Conservation (phyloP, 1,140 invertebrate genomes). For the Drosophila yakuba region DNA sequence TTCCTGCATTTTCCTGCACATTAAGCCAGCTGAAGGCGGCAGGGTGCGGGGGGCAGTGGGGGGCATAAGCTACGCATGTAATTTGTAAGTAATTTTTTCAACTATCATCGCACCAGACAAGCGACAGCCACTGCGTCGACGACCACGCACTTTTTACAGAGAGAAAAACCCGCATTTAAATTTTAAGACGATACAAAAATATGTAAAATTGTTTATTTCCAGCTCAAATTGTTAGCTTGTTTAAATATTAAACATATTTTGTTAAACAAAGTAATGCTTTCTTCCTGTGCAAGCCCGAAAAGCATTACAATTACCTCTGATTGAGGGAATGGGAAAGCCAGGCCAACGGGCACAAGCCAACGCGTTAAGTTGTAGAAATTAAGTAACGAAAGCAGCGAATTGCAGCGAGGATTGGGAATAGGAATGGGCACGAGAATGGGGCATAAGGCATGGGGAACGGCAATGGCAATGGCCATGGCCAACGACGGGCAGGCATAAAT, state of each 20-base stretch:
- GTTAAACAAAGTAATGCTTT: not conserved
- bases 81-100: slow-evolving; percentile 83
- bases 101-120: slow-evolving; percentile 73
- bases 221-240: too few relatives aligned
- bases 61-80: slow-evolving; percentile 81
- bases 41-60: slow-evolving; percentile 21
- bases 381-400: slow-evolving; percentile 80
- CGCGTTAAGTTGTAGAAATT: slow-evolving; percentile 71
- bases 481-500: slow-evolving; percentile 72
- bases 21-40: slow-evolving; percentile 75
- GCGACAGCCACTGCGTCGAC: slow-evolving; percentile 45
- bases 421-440: slow-evolving; percentile 24
- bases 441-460: slow-evolving; percentile 3
- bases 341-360: slow-evolving; percentile 55
- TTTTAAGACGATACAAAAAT: too few relatives aligned
- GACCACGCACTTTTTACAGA: slow-evolving; percentile 56
- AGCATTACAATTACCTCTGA: slow-evolving; percentile 38
- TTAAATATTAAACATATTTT: too few relatives aligned
- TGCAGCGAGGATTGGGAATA: slow-evolving; percentile 42
- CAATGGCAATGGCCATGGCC: slow-evolving; percentile 28
- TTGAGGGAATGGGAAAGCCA: not conserved
- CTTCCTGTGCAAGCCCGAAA: slow-evolving; percentile 34
- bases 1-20: slow-evolving; percentile 44
- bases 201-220: too few relatives aligned
- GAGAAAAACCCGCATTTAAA: not conserved